A percentile compares a stretch with the other conserved stretches of the same genome.
Conservation (phyloP, 2,797 vertebrate genomes). For the Sphenodon punctatus region DNA sequence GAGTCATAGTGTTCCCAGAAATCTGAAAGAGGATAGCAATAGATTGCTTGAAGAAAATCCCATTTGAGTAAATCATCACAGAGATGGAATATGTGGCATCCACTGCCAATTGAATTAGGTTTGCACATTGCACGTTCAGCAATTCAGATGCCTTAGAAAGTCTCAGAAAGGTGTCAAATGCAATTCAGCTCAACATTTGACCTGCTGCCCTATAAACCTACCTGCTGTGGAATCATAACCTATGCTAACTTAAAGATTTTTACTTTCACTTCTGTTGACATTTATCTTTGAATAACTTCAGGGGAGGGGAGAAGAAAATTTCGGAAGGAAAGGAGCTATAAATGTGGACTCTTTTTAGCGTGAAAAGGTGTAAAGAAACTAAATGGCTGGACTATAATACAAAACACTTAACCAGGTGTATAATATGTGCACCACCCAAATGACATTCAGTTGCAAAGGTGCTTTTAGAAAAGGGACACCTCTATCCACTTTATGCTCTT, state of each 20-base stretch:
- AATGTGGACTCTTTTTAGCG: background rate
- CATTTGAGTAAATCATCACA: constrained; percentile 38
- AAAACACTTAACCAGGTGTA: constrained; percentile 62
- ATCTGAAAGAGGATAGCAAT: background rate
- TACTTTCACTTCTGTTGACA: constrained; percentile 17
- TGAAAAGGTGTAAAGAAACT: constrained; percentile 4
- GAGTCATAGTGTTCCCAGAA: constrained; percentile 37
- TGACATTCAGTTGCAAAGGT: constrained; percentile 9
- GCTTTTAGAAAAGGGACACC: constrained; percentile 6
- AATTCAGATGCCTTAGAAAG: constrained; percentile 52
- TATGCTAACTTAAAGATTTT: constrained; percentile 5
- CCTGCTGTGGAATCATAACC: constrained; percentile 1
- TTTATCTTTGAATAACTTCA: constrained; percentile 49
- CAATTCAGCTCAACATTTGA: constrained; percentile 55
- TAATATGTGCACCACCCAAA: constrained; percentile 19
- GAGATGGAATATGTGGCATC: constrained; percentile 30
- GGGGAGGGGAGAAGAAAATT: constrained; percentile 3
- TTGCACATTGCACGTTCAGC: constrained; percentile 56
- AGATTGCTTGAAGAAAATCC: constrained; percentile 6
- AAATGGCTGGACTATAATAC: constrained; percentile 26
- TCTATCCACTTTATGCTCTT: background rate
- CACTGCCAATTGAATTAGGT: constrained; percentile 47
- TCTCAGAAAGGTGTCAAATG: constrained; percentile 49
- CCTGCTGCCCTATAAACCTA: constrained; percentile 26
- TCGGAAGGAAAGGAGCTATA: constrained; percentile 21